Evolutionary conservation across 1,140 invertebrate genomes (phyloP), one percentile per base, ranked within the genome.

Genomic region (Drosophila tropicalis): DNA sequence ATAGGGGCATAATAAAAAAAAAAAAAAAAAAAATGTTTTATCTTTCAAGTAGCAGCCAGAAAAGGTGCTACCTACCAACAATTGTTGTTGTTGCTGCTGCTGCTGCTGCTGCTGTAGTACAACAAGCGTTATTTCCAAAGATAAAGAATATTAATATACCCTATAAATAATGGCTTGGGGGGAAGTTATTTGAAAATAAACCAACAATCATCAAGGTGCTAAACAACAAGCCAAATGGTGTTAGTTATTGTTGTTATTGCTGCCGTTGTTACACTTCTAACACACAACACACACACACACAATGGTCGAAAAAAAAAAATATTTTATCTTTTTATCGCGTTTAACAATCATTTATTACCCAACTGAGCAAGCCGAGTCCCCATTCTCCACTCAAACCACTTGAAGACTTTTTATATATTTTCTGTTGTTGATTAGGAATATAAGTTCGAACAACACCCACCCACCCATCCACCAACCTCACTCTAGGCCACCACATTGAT

Each of bases 61-160:
- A 75, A 91, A 91, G 90, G 80, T 91, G 86, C 90, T 91, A 91
- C 85, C 82, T 77, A 83, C 74, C 83, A 64, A 58, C 81, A 75
- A 66, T 66, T 58, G 41, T 36, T 39, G 22, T 19, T 64, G 41
- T 2, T 22, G 41, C 1, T 39, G 36, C 10, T 39, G 36, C 36
- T 39, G 36, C 36, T 39, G 36, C 58, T 34, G 41, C 15, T 47
- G 29, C 29, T 29, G 29, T 29, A 56, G 29, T 67, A 82, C 70
- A 79, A 87, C 70, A 79, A 87, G 79, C 67, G 77, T 67, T 79
- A 76, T 72, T 91, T 91, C 72, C 67, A 90, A 91, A 80, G 90
- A 91, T 91, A 91, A 91, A 91, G 85, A 91, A 90, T 91, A 91
- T 87, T 90, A 91, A 91, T 91, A 91, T 87, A 81, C 69, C 85